Base-by-base conservation (phyloP, 2,888 invertebrate species). In the Nemotelus pantherinus region DNA sequence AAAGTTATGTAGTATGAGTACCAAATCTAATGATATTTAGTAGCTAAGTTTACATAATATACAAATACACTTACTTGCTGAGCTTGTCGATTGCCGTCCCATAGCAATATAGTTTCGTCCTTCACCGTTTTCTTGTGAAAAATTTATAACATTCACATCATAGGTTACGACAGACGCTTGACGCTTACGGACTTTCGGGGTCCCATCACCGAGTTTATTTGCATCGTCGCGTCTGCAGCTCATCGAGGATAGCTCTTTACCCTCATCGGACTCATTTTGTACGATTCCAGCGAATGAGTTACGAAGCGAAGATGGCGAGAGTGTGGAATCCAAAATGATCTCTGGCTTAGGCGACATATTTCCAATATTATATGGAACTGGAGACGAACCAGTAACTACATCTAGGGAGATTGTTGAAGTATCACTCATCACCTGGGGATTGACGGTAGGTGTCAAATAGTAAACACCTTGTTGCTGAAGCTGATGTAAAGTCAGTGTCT, bases 131-230 rank as follows among this genome's bases (percentile, higher is more conserved):
- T 87, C 87, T 82, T 87, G 87, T 77, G 86, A 86, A 80, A 87
- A 87, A 80, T 87, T 87, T 77, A 87, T 87, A 80, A 87, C 87
- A 81, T 87, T 87, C 3, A 87, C 87, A 78, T 87, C 87, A 81
- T 87, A 87, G 72, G 87, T 87, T 75, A 87, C 87, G 77, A 87
- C 87, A 5, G 87, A 87, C 48, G 87, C 86, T 77, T 87, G 87
- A 10, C 87, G 84, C 80, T 86, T 86, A 55, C 86, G 84, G 60
- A 85, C 83, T 39, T 83, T 83, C 78, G 85, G 86, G 39, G 44
- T 25, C 39, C 64, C 76, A 53, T 76, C 78, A 25, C 67, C 74
- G 9, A 55, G 39, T 45, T 64, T 55, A 2, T 67, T 65, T 7
- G 64, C 57, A 45, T 77, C 74, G 5, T 78, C 76, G 9, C 58